Base-by-base conservation (phyloP, 2,888 invertebrate species). In the Tetranychus piercei region DNA sequence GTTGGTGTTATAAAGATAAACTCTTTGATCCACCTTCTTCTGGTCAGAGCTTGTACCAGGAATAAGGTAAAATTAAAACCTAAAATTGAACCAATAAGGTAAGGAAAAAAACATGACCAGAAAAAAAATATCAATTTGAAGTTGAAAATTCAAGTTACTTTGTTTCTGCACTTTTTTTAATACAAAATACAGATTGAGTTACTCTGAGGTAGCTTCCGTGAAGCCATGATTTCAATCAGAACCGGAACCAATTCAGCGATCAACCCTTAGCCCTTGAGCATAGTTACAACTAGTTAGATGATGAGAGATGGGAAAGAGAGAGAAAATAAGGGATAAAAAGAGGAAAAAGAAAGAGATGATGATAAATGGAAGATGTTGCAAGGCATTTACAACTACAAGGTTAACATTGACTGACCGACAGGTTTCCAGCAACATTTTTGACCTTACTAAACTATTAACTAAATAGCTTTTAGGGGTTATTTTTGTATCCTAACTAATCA, bases 131-230 rank as follows among this genome's bases (percentile, higher is more conserved):
- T 34, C 34, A 34, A 66, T 66, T 66, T 66, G 66, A 66, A 20
- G 66, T 11, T 66, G 66, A 66, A 66, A 66, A 66, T 20, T 66
- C 66, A 66, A 20, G 66, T 66, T 20, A 20, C 66, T 66, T 66
- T 66, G 66, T 34, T 34, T 34, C 34, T 34, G 34, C 34, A 34
- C 34, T 34, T 34, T 34, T 34, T 34, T 34, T 34, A n/a, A 34
- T 34, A 34, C 34, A 34, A 34, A 34, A 34, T 34, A 34, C 34
- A 55, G 55, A 55, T 15, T 15, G 55, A 7, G 55, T 55, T 55
- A 55, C 55, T 55, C 9, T 55, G 55, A 55, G 9, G 15, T 9
- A 55, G 55, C 55, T 55, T 55, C 55, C 55, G 55, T 55, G 55
- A 55, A 15, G 55, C 55, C 55, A 55, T 55, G 55, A 55, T 55